Evolutionary conservation across 2,797 vertebrate genomes (phyloP), one percentile per base, ranked within the genome.

Genomic region (Cryptoprocta ferox): DNA sequence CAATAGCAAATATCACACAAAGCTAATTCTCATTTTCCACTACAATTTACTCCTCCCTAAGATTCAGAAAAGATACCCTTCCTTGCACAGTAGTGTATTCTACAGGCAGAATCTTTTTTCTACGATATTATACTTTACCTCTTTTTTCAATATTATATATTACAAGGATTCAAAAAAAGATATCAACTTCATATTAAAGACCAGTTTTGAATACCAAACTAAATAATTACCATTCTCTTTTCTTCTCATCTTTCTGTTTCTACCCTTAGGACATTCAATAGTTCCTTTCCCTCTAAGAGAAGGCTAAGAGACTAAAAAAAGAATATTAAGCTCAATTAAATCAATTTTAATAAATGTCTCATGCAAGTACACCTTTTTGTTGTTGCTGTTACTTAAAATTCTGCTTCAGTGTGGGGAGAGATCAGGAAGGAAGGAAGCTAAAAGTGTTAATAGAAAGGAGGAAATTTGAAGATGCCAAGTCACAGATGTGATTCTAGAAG

Each of bases 11-110:
- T 19, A 93, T 63, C 68, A 97, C 35, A 95, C 45, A 97, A 94
- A 94, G 30, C n/a, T 91, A 86, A 71, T 81, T 96, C 80, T 90
- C 85, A 76, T 78, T 97, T 95, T 97, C 95, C 48, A 73, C 70
- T 73, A 73, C 5, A 90, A 96, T 65, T 94, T 89, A 95, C 81
- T 97, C 28, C 42, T 95, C 63, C 75, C 45, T 83, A 78, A 87
- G n/a, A 88, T 59, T 75, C 21, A 92, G 89, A 94, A 90, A 73
- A 26, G 21, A 75, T 35, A 32, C 11, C 66, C 28, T 90, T 92
- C 19, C 9, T 82, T 89, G 2, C 16, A 93, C 24, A 73, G 19
- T 63, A 83, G 11, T 75, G 1, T 79, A 86, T 28, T 85, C 39
- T 71, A 81, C 9, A 86, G 45, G 21, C 30, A 96, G 12, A 94